Evolutionary conservation across 1,140 invertebrate genomes (phyloP).

Genomic region (Ericerus pela): DNA sequence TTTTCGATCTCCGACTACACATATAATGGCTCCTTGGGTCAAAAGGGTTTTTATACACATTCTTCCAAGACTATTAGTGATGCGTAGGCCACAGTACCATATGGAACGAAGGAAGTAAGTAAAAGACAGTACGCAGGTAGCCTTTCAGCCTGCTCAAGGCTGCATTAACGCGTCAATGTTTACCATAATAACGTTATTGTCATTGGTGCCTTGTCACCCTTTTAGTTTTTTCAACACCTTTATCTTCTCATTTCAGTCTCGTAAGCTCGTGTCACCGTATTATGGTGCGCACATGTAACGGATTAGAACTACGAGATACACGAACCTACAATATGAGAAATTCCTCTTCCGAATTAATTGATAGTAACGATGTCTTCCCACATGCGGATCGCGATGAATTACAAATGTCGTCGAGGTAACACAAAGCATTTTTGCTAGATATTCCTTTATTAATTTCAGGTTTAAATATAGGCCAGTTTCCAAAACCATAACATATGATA

Average conservation of each 20-base stretch:
- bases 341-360: slow-evolving; percentile 1
- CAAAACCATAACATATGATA: too few relatives aligned
- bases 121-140: too few relatives aligned
- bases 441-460: too few relatives aligned
- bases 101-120: slow-evolving; percentile 55
- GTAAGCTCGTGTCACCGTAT: slow-evolving; percentile 38
- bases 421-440: too few relatives aligned
- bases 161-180: not conserved
- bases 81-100: slow-evolving; percentile 66
- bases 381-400: not conserved
- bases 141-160: not conserved
- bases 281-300: slow-evolving; percentile 64
- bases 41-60: slow-evolving; percentile 81
- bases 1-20: slow-evolving; percentile 88
- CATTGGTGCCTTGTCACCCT: too few relatives aligned
- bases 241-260: slow-evolving; percentile 19
- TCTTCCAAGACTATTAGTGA: slow-evolving; percentile 65
- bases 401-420: not conserved
- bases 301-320: slow-evolving; percentile 54
- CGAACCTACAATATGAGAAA: slow-evolving; percentile 15
- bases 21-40: slow-evolving; percentile 88
- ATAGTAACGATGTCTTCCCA: slow-evolving; percentile 6
- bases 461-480: too few relatives aligned
- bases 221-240: too few relatives aligned
- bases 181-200: not conserved